These are phyloP conservation scores for Drosophila novamexicana DNA, from an alignment of 1,140 invertebrate species.

Conservation along the genomic window DNA sequence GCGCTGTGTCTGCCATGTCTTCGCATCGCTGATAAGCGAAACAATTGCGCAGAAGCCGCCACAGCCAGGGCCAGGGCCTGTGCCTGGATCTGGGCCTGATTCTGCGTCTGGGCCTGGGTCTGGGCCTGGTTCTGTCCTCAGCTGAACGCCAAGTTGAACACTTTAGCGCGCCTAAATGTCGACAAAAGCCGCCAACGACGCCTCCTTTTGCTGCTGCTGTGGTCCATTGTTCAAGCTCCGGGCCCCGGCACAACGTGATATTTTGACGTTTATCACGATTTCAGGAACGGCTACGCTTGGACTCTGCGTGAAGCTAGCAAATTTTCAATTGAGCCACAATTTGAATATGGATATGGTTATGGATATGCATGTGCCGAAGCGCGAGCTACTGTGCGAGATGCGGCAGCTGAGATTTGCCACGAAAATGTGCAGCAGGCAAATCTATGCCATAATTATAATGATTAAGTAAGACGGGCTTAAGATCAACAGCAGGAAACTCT, in stretches of 20 bases:
- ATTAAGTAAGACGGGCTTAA: conserved; percentile 3
- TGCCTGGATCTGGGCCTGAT: conserved; percentile 9
- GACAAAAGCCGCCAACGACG: conserved; percentile 75
- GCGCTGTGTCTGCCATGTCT: conserved; percentile 73
- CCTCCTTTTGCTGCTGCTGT: conserved; percentile 40
- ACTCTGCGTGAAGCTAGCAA: conserved; percentile 64
- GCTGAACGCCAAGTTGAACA: conserved; percentile 73
- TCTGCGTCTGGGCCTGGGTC: conserved; percentile 14
- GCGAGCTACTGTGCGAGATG: conserved; percentile 63
- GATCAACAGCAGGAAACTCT: conserved; percentile 28
- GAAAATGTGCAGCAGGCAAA: not conserved
- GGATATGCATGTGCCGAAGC: conserved; percentile 17
- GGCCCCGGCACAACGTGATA: conserved; percentile 67
- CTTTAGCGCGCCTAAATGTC: conserved; percentile 75
- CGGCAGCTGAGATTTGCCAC: conserved; percentile 42
- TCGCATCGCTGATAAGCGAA: conserved; percentile 79
- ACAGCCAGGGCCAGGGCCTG: conserved; percentile 8
- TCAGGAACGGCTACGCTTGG: conserved; percentile 38
- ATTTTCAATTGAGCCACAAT: conserved; percentile 82
- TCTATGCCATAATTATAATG: conserved; percentile 43
- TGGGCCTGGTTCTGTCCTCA: conserved; percentile 30
- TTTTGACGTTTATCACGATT: conserved; percentile 83
- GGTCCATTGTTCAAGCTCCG: conserved; percentile 67
- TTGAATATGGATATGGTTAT: conserved; percentile 75
- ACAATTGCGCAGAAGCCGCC: conserved; percentile 68